phyloP scores from a whole-genome alignment of 2,113 vertebrate genomes.

The Canis aureus region DNA sequence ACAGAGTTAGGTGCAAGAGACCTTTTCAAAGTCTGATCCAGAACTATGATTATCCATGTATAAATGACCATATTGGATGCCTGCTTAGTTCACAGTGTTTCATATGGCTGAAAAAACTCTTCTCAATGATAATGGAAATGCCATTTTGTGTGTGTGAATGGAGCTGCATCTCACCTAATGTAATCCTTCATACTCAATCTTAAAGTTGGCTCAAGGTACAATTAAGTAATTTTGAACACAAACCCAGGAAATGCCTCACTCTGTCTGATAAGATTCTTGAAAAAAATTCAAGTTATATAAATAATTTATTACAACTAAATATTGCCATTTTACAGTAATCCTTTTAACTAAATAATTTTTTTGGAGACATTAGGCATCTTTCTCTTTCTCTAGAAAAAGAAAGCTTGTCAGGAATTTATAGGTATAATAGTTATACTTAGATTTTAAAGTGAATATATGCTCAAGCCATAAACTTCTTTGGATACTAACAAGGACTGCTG shows the following conservation, averaged over 20 bases:
- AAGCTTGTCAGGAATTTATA: neutral
- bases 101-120: neutral
- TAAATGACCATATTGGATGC: neutral
- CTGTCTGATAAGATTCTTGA: conserved; percentile 5
- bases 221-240: conserved; percentile 4
- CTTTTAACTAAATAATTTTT: conserved; percentile 16
- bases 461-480: neutral
- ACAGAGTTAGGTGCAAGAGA: neutral
- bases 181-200: neutral
- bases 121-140: conserved; percentile 37
- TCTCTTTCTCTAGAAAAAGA: neutral
- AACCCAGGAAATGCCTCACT: neutral
- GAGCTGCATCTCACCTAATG: neutral
- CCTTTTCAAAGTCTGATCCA: neutral
- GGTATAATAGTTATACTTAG: neutral
- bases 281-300: neutral
- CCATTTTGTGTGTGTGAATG: conserved; percentile 27
- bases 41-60: conserved; percentile 14
- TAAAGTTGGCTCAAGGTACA: neutral
- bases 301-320: conserved; percentile 25
- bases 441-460: neutral
- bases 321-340: conserved; percentile 34
- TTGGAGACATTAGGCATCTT: conserved; percentile 3
- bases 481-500: neutral
- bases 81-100: conserved; percentile 51